Evolutionary conservation across 1,140 invertebrate genomes (phyloP).

Genomic region (Microplitis demolitor): DNA sequence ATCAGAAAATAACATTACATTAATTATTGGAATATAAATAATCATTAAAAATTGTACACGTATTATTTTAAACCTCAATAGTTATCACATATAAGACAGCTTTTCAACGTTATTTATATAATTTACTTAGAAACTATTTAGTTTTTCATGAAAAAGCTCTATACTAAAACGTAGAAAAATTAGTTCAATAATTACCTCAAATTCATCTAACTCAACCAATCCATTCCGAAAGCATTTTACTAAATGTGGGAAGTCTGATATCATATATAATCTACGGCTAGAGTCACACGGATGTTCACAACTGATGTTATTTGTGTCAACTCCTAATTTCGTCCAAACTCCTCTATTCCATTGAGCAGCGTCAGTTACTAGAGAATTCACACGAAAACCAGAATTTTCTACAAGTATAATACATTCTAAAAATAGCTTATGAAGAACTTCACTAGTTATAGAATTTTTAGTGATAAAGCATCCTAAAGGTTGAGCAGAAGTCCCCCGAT

Average conservation of each 20-base stretch:
- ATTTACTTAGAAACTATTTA: too few relatives aligned
- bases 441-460: conserved; percentile 21
- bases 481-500: conserved; percentile 30
- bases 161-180: background rate
- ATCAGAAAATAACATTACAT: background rate
- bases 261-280: conserved; percentile 21
- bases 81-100: too few relatives aligned
- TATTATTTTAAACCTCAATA: too few relatives aligned
- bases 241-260: conserved; percentile 27
- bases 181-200: conserved; percentile 10
- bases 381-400: conserved; percentile 9
- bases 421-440: conserved; percentile 32
- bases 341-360: conserved; percentile 30
- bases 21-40: too few relatives aligned
- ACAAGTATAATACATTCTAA: conserved; percentile 38
- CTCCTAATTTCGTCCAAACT: conserved; percentile 27
- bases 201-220: background rate
- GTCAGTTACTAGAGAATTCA: conserved; percentile 26
- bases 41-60: too few relatives aligned
- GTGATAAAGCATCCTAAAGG: conserved; percentile 22
- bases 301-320: conserved; percentile 12
- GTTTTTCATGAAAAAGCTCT: too few relatives aligned
- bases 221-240: conserved; percentile 28
- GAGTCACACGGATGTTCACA: conserved; percentile 21
- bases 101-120: too few relatives aligned